Conservation (phyloP, 2,113 vertebrate genomes). For the Silurus meridionalis region DNA sequence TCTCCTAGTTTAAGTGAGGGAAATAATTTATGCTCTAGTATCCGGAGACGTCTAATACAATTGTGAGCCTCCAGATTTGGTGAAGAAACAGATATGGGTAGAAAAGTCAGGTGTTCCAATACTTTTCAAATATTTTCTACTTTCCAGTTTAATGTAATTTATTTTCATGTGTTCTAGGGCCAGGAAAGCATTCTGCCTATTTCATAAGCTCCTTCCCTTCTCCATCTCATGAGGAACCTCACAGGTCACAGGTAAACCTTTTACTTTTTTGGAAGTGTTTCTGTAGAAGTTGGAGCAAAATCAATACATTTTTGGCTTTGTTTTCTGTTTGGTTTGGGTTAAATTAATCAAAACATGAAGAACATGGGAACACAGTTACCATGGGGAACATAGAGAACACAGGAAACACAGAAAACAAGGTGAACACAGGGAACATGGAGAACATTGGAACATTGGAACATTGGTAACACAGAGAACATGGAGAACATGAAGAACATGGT, state of each 20-base stretch:
- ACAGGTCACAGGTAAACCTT: conserved; percentile 83
- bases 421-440: neutral
- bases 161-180: conserved; percentile 74
- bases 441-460: too few relatives aligned
- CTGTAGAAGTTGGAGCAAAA: neutral
- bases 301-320: neutral
- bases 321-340: neutral
- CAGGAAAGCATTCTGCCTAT: conserved; percentile 91
- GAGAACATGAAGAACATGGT: neutral
- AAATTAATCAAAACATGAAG: neutral
- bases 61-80: too few relatives aligned
- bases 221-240: conserved; percentile 88
- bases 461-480: neutral
- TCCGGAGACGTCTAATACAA: too few relatives aligned
- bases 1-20: too few relatives aligned
- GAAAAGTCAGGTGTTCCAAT: too few relatives aligned
- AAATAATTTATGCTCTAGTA: too few relatives aligned
- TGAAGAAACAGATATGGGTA: too few relatives aligned
- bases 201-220: conserved; percentile 96
- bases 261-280: neutral
- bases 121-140: too few relatives aligned
- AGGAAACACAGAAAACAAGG: neutral
- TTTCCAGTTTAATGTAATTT: neutral
- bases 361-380: neutral
- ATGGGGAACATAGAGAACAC: neutral